Evolutionary conservation across 30 jellyfish, hydroid and myxozoan species (phyloP).

Genomic region (Chironex yamaguchii): DNA sequence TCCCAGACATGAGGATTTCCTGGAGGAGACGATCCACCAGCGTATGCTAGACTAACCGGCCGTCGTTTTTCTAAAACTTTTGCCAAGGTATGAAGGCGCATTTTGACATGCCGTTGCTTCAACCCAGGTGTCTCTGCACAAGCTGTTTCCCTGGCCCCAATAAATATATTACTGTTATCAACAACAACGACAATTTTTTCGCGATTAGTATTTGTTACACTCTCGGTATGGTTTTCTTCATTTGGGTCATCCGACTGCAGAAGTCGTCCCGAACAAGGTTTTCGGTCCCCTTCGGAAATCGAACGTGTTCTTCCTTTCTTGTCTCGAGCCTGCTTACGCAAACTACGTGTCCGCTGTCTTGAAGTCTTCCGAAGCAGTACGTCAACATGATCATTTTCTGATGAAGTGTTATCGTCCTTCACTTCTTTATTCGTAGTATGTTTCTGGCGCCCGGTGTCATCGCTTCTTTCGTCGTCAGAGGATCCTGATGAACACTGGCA

Average conservation of each 20-base stretch:
- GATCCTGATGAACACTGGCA: too few species aligned
- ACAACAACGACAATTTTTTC: constrained; percentile 54
- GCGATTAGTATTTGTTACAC: background rate
- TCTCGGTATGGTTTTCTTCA: background rate
- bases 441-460: too few species aligned
- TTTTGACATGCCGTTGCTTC: constrained; percentile 83
- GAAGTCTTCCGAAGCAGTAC: too few species aligned
- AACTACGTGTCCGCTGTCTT: background rate
- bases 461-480: too few species aligned
- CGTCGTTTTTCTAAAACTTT: constrained; percentile 78
- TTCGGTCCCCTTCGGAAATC: background rate
- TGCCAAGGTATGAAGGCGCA: constrained; percentile 73
- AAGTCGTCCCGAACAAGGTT: background rate
- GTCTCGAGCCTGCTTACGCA: background rate
- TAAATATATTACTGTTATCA: constrained; percentile 90
- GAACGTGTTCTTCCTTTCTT: background rate
- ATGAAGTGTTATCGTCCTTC: too few species aligned
- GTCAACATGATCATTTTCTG: too few species aligned
- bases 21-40: constrained; percentile 93
- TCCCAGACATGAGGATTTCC: constrained; percentile 91
- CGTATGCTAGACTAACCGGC: constrained; percentile 70
- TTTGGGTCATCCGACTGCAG: background rate
- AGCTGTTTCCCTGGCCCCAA: constrained; percentile 95
- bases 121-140: constrained; percentile 74
- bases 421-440: too few species aligned